Evolutionary conservation across 2,888 invertebrate genomes (phyloP).

Genomic region (Drosophila differens): DNA sequence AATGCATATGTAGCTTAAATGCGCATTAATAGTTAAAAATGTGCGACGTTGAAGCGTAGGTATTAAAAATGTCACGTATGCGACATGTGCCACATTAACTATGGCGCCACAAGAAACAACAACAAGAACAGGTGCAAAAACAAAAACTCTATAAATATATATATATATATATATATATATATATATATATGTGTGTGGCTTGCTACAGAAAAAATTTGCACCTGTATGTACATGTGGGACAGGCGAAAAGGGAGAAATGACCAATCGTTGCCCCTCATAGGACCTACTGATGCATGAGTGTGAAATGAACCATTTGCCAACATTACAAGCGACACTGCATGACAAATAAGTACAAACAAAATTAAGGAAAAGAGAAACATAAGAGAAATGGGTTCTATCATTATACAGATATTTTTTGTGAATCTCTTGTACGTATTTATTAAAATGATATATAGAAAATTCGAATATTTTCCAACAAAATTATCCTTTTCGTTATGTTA

Average conservation of each 20-base stretch:
- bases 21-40: slow-evolving; percentile 79
- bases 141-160: neutral
- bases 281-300: slow-evolving; percentile 45
- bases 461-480: slow-evolving; percentile 39
- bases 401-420: neutral
- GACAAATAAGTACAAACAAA: slow-evolving; percentile 20
- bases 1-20: slow-evolving; percentile 78
- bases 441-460: slow-evolving; percentile 4
- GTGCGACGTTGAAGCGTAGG: slow-evolving; percentile 78
- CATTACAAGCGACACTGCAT: slow-evolving; percentile 43
- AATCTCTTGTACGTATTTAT: neutral
- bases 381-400: neutral
- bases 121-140: slow-evolving; percentile 21
- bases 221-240: slow-evolving; percentile 56
- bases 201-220: slow-evolving; percentile 50
- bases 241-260: slow-evolving; percentile 46
- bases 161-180: slow-evolving; percentile 2
- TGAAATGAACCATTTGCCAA: slow-evolving; percentile 55
- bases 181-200: slow-evolving; percentile 7
- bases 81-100: slow-evolving; percentile 80
- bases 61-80: slow-evolving; percentile 80
- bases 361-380: neutral
- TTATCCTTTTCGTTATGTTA: slow-evolving; percentile 9
- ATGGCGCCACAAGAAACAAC: slow-evolving; percentile 66
- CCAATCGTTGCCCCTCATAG: slow-evolving; percentile 58